Base-by-base conservation (phyloP, 1,140 invertebrate species). In the Phymorhynchus buccinoides region DNA sequence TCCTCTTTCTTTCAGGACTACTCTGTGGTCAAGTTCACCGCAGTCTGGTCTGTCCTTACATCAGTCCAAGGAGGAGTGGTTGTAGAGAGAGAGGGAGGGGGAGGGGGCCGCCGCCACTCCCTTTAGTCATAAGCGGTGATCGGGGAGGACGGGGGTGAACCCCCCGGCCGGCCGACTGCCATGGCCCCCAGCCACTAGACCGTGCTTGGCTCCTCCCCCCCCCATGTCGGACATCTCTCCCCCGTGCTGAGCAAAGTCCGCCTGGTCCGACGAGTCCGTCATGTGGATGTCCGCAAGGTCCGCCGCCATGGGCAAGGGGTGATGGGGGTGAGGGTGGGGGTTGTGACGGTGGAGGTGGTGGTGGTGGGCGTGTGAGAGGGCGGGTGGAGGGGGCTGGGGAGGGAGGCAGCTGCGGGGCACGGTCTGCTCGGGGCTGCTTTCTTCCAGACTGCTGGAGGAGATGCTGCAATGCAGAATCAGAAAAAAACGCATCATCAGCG, bases 381-480 rank as follows among this genome's bases (percentile, higher is more conserved):
- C 77, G 82, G n/a, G 86, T n/a, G 78, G 66, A 44, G 77, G 83
- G 35, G 42, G 84, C 48, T 37, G 80, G 68, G 44, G 86, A 73
- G 56, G 84, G 68, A 41, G 71, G 35, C 80, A 66, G 32, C 86
- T 81, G 12, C 87, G 84, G n/a, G 89, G 87, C n/a, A 91, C 87
- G 37, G 87, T 87, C 85, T 91, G 90, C 32, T 91, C 89, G 16
- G 89, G 89, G 80, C 89, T 91, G 81, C 89, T 88, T 22, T 87
- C 89, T 52, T 91, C 91, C 81, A 90, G 84, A 85, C 90, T 90
- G 81, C 89, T 91, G 22, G 89, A 90, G 48, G 90, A 90, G 14
- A 91, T 86, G 88, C 90, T 90, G 86, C 12, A 44, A 82, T 3
- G 16, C 27, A 42, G 41, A 12, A 27, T 73, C 30, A 73, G n/a